Base-by-base conservation (phyloP, 2,113 vertebrate species). In the Ahaetulla prasina region DNA sequence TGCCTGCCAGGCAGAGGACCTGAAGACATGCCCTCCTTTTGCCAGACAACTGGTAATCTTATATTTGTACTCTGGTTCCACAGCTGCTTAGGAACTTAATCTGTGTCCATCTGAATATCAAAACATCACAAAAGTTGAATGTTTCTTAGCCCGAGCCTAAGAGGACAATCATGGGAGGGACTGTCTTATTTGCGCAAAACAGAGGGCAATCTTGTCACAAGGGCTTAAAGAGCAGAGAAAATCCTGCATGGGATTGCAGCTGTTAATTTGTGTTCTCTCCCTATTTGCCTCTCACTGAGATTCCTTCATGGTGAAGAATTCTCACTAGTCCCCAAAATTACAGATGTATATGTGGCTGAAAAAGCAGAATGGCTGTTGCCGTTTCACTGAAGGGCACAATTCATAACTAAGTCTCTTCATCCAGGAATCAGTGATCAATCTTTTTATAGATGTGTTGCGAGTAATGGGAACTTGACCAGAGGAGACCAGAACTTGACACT, bases 171-270 rank as follows among this genome's bases (percentile, higher is more conserved):
- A 0, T 91, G 50, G 57, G 53, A 60, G 52, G 50, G 2, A 7
- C 92, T 93, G 80, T 11, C 30, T 53, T 90, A 88, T 80, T n/a
- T 8, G 54, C 1, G 63, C 89, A 45, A 20, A 93, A 68, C 54
- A 87, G 39, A 91, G 63, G 89, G 16, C 92, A 55, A 93, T 54
- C 5, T 94, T 93, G 60, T 23, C 45, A 27, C 30, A 85, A 39
- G n/a, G 47, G 6, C 47, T 92, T 55, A 49, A 55, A 35, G 47
- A 49, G 25, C 54, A 57, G 53, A 53, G 14, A 43, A 7, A 20
- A 47, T 49, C 35, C 20, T 35, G 94, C 93, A 92, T 93, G 85
- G 93, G 95, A 89, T 74, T 90, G 16, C 89, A 45, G 20, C 25
- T 84, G 39, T 89, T 30, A 47, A 45, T 92, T 16, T 87, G 14